These are phyloP conservation scores for Mungos mungo DNA, from an alignment of 2,113 vertebrate genomes.

Conservation along the genomic window DNA sequence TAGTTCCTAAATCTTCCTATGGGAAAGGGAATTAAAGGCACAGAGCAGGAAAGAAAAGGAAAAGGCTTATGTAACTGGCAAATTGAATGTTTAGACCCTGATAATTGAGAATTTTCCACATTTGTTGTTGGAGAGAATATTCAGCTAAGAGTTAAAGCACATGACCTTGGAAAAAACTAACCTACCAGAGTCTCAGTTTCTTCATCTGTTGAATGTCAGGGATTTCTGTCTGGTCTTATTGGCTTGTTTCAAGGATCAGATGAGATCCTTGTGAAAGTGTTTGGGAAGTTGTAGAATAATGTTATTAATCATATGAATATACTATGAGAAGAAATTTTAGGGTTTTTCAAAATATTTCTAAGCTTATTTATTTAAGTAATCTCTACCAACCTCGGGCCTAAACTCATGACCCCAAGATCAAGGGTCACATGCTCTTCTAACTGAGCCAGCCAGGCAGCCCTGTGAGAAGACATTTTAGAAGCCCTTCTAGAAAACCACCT, in stretches of 20 bases:
- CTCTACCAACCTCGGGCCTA: too few relatives aligned
- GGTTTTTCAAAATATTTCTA: too few relatives aligned
- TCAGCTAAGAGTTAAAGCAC: not conserved
- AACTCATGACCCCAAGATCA: too few relatives aligned
- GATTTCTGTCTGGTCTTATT: conserved; percentile 9
- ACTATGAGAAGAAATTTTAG: conserved; percentile 14
- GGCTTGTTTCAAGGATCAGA: not conserved
- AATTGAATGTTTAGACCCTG: conserved; percentile 2
- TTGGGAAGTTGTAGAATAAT: not conserved
- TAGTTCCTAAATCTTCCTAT: not conserved
- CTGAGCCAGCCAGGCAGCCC: too few relatives aligned
- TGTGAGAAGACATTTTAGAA: conserved; percentile 31
- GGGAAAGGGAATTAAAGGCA: not conserved
- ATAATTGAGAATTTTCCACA: not conserved
- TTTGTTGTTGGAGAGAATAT: conserved; percentile 2
- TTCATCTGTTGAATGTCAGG: not conserved
- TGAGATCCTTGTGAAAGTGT: not conserved
- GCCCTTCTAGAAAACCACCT: not conserved
- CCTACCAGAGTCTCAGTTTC: not conserved
- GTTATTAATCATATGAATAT: not conserved
- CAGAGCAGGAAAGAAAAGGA: not conserved
- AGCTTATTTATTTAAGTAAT: too few relatives aligned
- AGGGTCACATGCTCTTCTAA: too few relatives aligned
- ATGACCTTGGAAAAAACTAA: not conserved
- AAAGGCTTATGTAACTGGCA: not conserved